Evolutionary conservation across 2,113 vertebrate genomes (phyloP), one percentile per base, ranked within the genome.

Genomic region (Salvelinus sp.): DNA sequence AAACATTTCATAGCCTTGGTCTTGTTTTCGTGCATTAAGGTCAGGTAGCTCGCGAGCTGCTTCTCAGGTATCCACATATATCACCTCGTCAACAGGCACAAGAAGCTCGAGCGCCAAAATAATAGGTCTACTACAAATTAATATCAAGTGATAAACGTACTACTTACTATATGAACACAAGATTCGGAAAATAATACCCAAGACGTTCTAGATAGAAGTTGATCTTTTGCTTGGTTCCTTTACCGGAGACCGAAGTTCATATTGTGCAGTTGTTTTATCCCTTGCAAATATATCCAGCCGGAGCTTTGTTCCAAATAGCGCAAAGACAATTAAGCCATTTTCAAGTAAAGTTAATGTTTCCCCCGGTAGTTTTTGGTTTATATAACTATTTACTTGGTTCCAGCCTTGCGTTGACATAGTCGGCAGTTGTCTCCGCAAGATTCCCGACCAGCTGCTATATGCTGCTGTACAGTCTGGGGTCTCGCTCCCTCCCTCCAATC

Each of bases 21-120:
- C 79, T 85, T 79, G 60, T 87, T 77, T 86, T 81, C 85, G 80
- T 48, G 54, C 18, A 71, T 68, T 44, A 44, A 78, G 87, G 88
- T 93, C 92, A 92, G 88, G 88, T 91, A 83, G 86, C 82, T 57
- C 48, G 82, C 54, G 75, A 69, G 76, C 72, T 72, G 78, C 86
- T 74, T 91, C 90, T 92, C 90, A 81, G 82, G 78, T 92, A 85
- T 91, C 89, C 84, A 73, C 81, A 48, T 79, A 22, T 25, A 30
- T 9, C 63, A 38, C 76, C 1, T 71, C 77, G 81, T 44, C 68
- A 82, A 64, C 77, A 73, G 71, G 69, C 71, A 1, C n/a, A 38
- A 76, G 54, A 47, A 54, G 44, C 12, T 16, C 44, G 18, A 14
- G 66, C 66, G 28, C 27, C 20, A 30, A 68, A 68, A 38, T 1